Percentiles rank a stretch among this genome's conserved stretches.
Conservation (phyloP, 2,888 invertebrate genomes). For the Sphinx pinastri region DNA sequence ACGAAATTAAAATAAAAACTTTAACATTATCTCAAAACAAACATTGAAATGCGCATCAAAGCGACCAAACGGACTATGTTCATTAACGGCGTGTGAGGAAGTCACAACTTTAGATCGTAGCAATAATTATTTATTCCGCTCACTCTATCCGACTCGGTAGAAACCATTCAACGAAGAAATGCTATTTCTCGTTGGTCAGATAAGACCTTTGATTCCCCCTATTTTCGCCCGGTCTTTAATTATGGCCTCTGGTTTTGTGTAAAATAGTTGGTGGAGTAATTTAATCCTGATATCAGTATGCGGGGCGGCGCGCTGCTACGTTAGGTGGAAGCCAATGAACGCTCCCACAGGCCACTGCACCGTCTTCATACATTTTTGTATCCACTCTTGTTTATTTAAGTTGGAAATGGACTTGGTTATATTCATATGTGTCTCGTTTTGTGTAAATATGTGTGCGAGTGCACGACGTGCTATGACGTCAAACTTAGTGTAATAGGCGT, state of each 20-base stretch:
- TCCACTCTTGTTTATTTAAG: slow-evolving; percentile 49
- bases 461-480: not conserved
- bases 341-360: slow-evolving; percentile 43
- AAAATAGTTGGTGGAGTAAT: slow-evolving; percentile 82
- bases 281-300: slow-evolving; percentile 80
- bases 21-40: not conserved
- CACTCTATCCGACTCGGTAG: slow-evolving; percentile 71
- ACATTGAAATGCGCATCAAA: slow-evolving; percentile 36
- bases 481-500: not conserved
- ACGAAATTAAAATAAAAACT: too few relatives aligned
- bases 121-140: slow-evolving; percentile 84
- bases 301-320: slow-evolving; percentile 68
- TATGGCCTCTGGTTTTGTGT: slow-evolving; percentile 82
- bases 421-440: slow-evolving; percentile 21
- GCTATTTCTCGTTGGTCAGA: slow-evolving; percentile 81
- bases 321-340: slow-evolving; percentile 62
- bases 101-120: slow-evolving; percentile 72
- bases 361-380: slow-evolving; percentile 53
- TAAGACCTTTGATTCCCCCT: slow-evolving; percentile 83
- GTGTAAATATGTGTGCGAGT: too few relatives aligned
- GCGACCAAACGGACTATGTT: slow-evolving; percentile 61
- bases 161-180: slow-evolving; percentile 81
- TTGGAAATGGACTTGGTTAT: slow-evolving; percentile 38
- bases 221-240: slow-evolving; percentile 81
- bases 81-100: slow-evolving; percentile 66